Evolutionary conservation across 2,888 invertebrate genomes (phyloP), one percentile per base, ranked within the genome.

Genomic region (Drosophila silvestris): DNA sequence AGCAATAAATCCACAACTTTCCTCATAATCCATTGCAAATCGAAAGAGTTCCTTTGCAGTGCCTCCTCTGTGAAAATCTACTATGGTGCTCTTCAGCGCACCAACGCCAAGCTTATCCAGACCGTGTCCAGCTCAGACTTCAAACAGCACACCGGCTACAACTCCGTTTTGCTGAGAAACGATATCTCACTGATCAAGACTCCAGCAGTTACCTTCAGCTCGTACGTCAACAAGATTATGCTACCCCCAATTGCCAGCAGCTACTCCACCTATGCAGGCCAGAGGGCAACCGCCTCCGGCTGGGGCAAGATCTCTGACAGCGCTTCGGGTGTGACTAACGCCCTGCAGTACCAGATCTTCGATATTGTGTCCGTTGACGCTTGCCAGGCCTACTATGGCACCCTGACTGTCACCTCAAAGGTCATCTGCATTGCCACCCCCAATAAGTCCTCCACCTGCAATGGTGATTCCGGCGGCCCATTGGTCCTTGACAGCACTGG

Each of bases 301-400:
- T 94, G 94, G 94, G 94, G 94, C 58, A 91, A 86, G 70, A 79
- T 35, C 60, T 87, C 86, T 5, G 92, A 92, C 37, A 26, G 60
- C 5, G 78, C 74, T n/a, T n/a, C 66, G 47, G 9, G 56, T 57
- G 88, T 89, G 28, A 59, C 86, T 59, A 76, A 70, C 19, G 91
- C 89, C 3, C 88, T 94, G 47, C 90, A 93, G 68, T 91, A 85
- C 62, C 90, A 91, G 0, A 32, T 52, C 12, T 79, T 92, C 37
- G 76, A 89, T 0, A 85, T 94, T 41, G 88, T 93, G 4, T 70
- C 86, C 32, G 91, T 92, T 56, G 5, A 54, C 1, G 33, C 44
- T 3, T 94, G 94, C 84, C 58, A 70, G 5, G 0, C 0, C 0
- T 77, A 76, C 59, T 92, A 82, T 61, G 83, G 89, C 26, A 56